Percentiles rank a stretch among this genome's conserved stretches.
Evolutionary conservation across 2,113 vertebrate genomes (phyloP).

Genomic region (Neotoma lepida): DNA sequence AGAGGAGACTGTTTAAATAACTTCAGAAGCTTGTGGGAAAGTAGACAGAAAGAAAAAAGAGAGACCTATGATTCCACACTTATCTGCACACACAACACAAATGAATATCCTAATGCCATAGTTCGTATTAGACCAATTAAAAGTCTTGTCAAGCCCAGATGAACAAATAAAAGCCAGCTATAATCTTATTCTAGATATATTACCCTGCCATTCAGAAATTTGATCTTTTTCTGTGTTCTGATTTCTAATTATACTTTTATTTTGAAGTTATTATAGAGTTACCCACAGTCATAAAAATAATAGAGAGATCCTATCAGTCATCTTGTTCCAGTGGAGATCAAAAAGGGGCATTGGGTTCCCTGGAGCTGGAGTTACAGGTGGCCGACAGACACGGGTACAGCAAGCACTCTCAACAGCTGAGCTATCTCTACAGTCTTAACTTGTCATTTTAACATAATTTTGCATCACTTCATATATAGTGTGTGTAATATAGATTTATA

Average conservation of each 20-base stretch:
- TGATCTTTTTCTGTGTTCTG: slow-evolving; percentile 18
- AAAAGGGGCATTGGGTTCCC: neutral
- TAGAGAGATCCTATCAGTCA: neutral
- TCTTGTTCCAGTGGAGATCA: neutral
- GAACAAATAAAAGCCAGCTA: neutral
- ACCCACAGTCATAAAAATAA: neutral
- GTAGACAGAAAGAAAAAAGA: neutral
- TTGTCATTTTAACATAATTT: neutral
- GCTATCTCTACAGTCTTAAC: neutral
- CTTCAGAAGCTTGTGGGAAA: neutral
- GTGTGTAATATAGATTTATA: neutral
- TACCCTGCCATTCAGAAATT: neutral
- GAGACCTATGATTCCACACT: neutral
- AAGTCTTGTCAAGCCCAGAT: slow-evolving; percentile 16
- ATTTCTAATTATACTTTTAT: slow-evolving; percentile 42
- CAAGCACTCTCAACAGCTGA: neutral
- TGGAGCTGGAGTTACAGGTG: neutral
- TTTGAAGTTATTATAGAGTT: slow-evolving; percentile 23
- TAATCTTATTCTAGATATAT: neutral
- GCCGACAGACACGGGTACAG: neutral
- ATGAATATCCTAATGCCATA: neutral
- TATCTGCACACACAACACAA: neutral
- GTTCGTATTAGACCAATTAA: neutral
- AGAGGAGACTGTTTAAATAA: neutral
- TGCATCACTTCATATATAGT: neutral